Percentiles rank a stretch among this genome's conserved stretches.
Conservation (phyloP, 1,140 invertebrate genomes). For the Hycleus cichorii region DNA sequence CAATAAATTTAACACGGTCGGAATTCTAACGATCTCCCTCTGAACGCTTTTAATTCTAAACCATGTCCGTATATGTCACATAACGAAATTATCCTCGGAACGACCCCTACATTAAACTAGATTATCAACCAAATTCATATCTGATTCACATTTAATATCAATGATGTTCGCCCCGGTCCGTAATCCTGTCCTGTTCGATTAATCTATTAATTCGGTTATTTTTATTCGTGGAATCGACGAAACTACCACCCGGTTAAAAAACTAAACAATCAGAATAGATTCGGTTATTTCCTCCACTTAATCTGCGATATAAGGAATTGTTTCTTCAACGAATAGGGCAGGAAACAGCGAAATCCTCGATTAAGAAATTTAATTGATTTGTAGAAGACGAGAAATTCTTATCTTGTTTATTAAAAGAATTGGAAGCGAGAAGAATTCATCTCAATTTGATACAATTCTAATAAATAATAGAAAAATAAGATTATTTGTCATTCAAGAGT, state of each 20-base stretch:
- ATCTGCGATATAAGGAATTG: slow-evolving; percentile 11
- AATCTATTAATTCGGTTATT: slow-evolving; percentile 22
- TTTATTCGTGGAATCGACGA: slow-evolving; percentile 3
- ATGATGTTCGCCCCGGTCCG: slow-evolving; percentile 11
- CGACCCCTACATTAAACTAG: slow-evolving; percentile 17
- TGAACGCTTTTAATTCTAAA: not conserved
- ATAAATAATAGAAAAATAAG: too few relatives aligned
- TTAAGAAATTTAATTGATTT: slow-evolving; percentile 16
- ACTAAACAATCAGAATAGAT: not conserved
- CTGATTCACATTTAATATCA: slow-evolving; percentile 27
- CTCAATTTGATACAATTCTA: too few relatives aligned
- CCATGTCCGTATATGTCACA: slow-evolving; percentile 2
- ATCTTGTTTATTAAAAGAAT: too few relatives aligned
- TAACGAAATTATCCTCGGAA: slow-evolving; percentile 18
- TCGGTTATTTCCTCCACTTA: slow-evolving; percentile 11
- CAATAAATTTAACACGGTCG: too few relatives aligned
- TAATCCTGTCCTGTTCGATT: slow-evolving; percentile 22
- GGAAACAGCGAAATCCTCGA: slow-evolving; percentile 14
- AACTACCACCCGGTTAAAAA: not conserved
- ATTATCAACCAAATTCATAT: slow-evolving; percentile 23
- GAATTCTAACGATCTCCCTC: too few relatives aligned
- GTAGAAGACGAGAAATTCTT: too few relatives aligned
- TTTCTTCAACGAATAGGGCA: slow-evolving; percentile 15
- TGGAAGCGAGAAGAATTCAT: too few relatives aligned
- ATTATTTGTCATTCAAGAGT: too few relatives aligned